Evolutionary conservation across 2,888 invertebrate species (phyloP).

Genomic region (Bembecia ichneumoniformis): DNA sequence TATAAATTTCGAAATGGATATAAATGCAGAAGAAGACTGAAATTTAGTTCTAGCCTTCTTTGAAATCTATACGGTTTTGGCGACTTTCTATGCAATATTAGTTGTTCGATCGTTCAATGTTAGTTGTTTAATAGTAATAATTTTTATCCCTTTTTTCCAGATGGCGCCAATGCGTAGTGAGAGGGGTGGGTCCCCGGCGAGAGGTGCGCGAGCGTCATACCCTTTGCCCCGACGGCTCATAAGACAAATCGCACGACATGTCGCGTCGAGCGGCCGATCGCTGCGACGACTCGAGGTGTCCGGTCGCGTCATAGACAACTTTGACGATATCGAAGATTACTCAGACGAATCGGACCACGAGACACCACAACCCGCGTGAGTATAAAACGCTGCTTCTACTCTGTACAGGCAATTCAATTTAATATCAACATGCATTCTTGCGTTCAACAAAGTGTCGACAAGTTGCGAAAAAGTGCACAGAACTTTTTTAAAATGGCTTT

Average conservation of each 20-base stretch:
- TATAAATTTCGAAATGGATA: too few species aligned
- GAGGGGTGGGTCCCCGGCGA: slow-evolving; percentile 60
- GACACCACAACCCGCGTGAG: slow-evolving; percentile 56
- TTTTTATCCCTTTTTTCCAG: slow-evolving; percentile 18
- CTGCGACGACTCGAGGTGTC: slow-evolving; percentile 64
- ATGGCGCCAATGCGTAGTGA: slow-evolving; percentile 71
- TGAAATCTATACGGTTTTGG: too few species aligned
- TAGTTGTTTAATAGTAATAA: neutral
- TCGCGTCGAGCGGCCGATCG: slow-evolving; percentile 66
- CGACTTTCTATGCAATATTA: too few species aligned
- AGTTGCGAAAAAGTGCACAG: too few species aligned
- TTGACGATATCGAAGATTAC: slow-evolving; percentile 58
- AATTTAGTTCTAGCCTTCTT: too few species aligned
- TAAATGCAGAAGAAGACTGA: too few species aligned
- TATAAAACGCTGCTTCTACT: slow-evolving; percentile 4
- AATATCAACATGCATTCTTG: slow-evolving; percentile 1
- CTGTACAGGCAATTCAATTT: neutral
- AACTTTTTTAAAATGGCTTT: too few species aligned
- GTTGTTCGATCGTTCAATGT: too few species aligned
- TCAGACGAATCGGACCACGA: slow-evolving; percentile 63
- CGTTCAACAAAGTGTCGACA: too few species aligned
- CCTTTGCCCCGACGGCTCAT: slow-evolving; percentile 64
- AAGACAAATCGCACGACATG: slow-evolving; percentile 64
- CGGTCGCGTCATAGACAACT: slow-evolving; percentile 65
- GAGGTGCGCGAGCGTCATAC: slow-evolving; percentile 62